Evolutionary conservation across 2,888 invertebrate genomes (phyloP).

Genomic region (Lordiphosa andalusiaca): DNA sequence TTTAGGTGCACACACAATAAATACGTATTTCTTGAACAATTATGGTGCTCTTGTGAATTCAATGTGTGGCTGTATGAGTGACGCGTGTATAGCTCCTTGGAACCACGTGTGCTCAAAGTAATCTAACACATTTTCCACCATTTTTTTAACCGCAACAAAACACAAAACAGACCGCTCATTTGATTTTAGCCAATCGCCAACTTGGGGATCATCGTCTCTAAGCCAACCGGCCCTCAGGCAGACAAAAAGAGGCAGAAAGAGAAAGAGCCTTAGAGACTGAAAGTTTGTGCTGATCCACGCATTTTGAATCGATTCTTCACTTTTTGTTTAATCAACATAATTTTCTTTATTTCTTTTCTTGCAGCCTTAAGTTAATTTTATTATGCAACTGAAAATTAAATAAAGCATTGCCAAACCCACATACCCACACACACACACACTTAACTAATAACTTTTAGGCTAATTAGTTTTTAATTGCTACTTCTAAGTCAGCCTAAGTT

Average conservation of each 20-base stretch:
- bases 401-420: constrained; percentile 10
- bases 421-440: constrained; percentile 8
- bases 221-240: constrained; percentile 16
- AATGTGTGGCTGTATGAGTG: no score
- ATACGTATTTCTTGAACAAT: no score
- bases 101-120: constrained; percentile 34
- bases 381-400: constrained; percentile 2
- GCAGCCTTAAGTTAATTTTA: constrained; percentile 35
- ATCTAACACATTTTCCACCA: constrained; percentile 43
- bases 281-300: constrained; percentile 17
- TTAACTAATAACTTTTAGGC: constrained; percentile 39
- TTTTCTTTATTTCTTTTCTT: constrained; percentile 35
- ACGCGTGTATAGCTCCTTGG: no score
- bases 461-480: constrained; percentile 47
- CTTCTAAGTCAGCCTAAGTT: constrained; percentile 58
- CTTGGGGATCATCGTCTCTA: constrained; percentile 16
- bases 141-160: constrained; percentile 35
- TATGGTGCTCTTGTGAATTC: no score
- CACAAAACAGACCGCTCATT: constrained; percentile 49
- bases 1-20: no score
- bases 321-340: constrained; percentile 23
- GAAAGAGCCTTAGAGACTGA: constrained; percentile 21
- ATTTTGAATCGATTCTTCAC: constrained; percentile 24
- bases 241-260: constrained; percentile 8
- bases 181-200: constrained; percentile 34